These are phyloP conservation scores for Aplidium turbinatum DNA, from an alignment of 23 tunicate genomes.

Conservation along the genomic window DNA sequence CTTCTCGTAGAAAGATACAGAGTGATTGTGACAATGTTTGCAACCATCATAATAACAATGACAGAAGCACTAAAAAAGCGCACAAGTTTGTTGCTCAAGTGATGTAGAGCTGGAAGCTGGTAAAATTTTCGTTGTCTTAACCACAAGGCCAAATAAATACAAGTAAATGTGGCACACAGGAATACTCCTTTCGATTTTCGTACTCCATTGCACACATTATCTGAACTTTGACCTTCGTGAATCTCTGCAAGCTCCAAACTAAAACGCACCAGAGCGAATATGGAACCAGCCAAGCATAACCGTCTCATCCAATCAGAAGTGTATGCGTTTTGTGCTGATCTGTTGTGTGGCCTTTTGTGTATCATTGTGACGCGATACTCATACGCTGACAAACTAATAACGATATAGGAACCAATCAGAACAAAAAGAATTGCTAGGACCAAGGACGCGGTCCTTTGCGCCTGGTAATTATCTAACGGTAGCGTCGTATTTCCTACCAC, in stretches of 20 bases:
- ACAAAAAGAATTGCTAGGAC: no score
- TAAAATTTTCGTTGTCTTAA: constrained; percentile 68
- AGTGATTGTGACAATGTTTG: constrained; percentile 38
- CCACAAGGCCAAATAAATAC: constrained; percentile 73
- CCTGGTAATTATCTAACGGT: no score
- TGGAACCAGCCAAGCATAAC: constrained; percentile 46
- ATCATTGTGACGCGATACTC: no score
- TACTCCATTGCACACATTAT: constrained; percentile 27
- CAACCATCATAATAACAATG: constrained; percentile 54
- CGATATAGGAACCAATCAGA: no score
- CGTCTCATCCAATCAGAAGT: constrained; percentile 57
- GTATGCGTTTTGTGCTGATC: no score
- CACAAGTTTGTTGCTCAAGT: constrained; percentile 33
- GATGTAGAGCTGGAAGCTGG: constrained; percentile 26
- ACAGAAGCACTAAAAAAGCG: constrained; percentile 45
- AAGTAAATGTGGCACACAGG: constrained; percentile 38
- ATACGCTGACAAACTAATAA: no score
- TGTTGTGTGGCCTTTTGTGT: no score
- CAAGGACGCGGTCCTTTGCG: no score
- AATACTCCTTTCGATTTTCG: constrained; percentile 41
- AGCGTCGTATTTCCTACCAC: no score
- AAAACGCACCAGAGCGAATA: constrained; percentile 21
- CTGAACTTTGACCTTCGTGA: constrained; percentile 13
- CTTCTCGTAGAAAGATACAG: constrained; percentile 49
- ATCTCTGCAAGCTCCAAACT: constrained; percentile 54